Evolutionary conservation across 2,113 vertebrate species (phyloP).

Genomic region (Campylomormyrus tamandua): DNA sequence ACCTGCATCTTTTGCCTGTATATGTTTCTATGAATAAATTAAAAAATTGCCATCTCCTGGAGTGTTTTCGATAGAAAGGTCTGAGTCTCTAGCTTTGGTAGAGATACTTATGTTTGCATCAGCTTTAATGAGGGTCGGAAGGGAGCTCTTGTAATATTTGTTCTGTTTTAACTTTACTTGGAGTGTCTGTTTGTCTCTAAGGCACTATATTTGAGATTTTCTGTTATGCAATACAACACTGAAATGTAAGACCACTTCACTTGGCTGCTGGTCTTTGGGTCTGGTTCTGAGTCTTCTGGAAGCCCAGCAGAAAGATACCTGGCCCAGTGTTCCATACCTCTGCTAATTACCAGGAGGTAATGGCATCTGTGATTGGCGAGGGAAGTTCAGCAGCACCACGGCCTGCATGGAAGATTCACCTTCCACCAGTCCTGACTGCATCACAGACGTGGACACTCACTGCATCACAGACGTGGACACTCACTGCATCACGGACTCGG

Average conservation of each 20-base stretch:
- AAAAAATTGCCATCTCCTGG: neutral
- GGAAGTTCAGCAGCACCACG: neutral
- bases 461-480: neutral
- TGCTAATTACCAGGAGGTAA: neutral
- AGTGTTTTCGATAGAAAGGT: neutral
- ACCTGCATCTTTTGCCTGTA: neutral
- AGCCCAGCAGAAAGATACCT: neutral
- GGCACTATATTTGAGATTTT: neutral
- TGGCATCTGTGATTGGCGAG: neutral
- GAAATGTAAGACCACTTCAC: neutral
- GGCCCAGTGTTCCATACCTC: neutral
- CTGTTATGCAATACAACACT: neutral
- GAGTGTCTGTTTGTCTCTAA: neutral
- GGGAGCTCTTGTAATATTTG: neutral
- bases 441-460: neutral
- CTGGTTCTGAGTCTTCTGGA: neutral
- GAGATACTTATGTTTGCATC: neutral
- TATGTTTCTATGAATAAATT: neutral
- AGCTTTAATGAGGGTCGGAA: neutral
- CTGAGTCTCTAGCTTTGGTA: neutral
- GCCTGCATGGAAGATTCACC: neutral
- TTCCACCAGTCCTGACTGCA: neutral
- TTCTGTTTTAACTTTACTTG: neutral
- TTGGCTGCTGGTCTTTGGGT: neutral
- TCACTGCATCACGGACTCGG: neutral